phyloP scores from a whole-genome alignment of 2,888 invertebrate genomes.

The Callyntrura sp. region DNA sequence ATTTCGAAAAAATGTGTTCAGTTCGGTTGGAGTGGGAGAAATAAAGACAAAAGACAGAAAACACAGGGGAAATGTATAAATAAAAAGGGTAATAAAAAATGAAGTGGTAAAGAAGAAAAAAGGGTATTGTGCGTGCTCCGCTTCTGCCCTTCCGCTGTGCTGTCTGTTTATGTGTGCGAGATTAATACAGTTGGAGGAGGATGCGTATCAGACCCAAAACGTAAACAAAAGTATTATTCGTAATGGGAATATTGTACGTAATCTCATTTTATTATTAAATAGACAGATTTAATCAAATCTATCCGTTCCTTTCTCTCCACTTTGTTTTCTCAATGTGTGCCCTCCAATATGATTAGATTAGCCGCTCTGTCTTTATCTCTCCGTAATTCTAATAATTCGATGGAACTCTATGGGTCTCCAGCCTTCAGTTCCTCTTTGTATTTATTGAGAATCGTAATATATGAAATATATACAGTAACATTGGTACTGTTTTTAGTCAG shows the following conservation, averaged over 20 bases:
- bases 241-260: conserved; percentile 54
- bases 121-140: conserved; percentile 47
- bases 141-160: background rate
- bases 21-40: background rate
- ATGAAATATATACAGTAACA: conserved; percentile 26
- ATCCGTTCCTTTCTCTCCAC: conserved; percentile 3
- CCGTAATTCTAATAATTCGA: background rate
- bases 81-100: background rate
- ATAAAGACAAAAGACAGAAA: conserved; percentile 53
- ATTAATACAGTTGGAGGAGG: conserved; percentile 13
- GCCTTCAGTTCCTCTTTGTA: background rate
- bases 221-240: conserved; percentile 38
- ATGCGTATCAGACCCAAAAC: conserved; percentile 5
- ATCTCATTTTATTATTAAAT: conserved; percentile 61
- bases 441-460: too few relatives aligned
- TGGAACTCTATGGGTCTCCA: background rate
- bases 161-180: background rate
- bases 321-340: conserved; percentile 29
- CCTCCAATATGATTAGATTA: conserved; percentile 34
- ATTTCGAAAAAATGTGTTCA: conserved; percentile 11
- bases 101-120: conserved; percentile 17
- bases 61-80: background rate
- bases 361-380: background rate
- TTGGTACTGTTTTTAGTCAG: background rate
- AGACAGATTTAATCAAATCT: conserved; percentile 60